Percentiles rank a stretch among this genome's conserved stretches.
phyloP scores from a whole-genome alignment of 2,888 invertebrate genomes.

The Baronia brevicornis region DNA sequence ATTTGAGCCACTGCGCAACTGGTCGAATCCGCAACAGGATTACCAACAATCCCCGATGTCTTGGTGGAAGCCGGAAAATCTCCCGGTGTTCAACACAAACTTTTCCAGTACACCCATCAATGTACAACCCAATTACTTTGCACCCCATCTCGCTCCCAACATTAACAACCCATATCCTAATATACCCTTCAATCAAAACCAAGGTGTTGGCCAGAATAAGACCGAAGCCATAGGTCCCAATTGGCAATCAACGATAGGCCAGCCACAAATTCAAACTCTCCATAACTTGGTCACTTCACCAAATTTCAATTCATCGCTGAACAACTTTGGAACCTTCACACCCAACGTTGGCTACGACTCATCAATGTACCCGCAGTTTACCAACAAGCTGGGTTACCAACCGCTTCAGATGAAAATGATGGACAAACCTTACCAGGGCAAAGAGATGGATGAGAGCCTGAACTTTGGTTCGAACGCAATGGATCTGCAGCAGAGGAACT shows the following conservation, averaged over 20 bases:
- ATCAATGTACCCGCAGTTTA: slow-evolving; percentile 61
- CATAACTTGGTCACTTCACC: slow-evolving; percentile 50
- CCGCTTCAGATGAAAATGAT: slow-evolving; percentile 40
- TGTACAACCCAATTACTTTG: slow-evolving; percentile 45
- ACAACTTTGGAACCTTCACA: slow-evolving; percentile 42
- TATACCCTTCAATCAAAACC: slow-evolving; percentile 28
- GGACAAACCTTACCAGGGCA: slow-evolving; percentile 41
- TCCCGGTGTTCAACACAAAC: slow-evolving; percentile 35
- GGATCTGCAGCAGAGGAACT: slow-evolving; percentile 41
- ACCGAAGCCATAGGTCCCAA: slow-evolving; percentile 30
- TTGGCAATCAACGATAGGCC: slow-evolving; percentile 46
- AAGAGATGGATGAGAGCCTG: slow-evolving; percentile 37
- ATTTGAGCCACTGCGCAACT: slow-evolving; percentile 29
- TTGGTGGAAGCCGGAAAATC: slow-evolving; percentile 57
- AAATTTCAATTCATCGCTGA: slow-evolving; percentile 52
- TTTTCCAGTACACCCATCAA: slow-evolving; percentile 29
- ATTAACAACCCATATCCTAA: slow-evolving; percentile 42
- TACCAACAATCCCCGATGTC: slow-evolving; percentile 35
- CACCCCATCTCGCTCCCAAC: slow-evolving; percentile 32
- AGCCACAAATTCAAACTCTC: slow-evolving; percentile 45
- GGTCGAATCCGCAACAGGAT: slow-evolving; percentile 29
- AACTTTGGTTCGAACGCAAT: slow-evolving; percentile 36
- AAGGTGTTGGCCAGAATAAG: slow-evolving; percentile 29
- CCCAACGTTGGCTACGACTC: slow-evolving; percentile 51
- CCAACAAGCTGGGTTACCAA: slow-evolving; percentile 41